These are phyloP conservation scores for Ostrea denselamellosa DNA, from an alignment of 1,140 invertebrate genomes.

Conservation along the genomic window DNA sequence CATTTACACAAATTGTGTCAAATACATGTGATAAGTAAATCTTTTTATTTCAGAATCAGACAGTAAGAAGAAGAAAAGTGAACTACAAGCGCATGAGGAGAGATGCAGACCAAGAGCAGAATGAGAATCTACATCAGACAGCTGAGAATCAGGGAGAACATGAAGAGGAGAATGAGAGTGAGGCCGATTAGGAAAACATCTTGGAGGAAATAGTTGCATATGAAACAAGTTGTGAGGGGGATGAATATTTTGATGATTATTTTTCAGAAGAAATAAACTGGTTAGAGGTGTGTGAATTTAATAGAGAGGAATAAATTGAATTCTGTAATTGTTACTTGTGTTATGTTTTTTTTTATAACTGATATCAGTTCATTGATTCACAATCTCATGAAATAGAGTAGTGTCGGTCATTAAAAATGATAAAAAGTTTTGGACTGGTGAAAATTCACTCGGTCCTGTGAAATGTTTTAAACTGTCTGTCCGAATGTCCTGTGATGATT, in stretches of 20 bases:
- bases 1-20: constrained; percentile 5
- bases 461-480: no score
- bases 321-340: no score
- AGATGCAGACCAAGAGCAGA: not conserved
- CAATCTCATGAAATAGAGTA: no score
- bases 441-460: no score
- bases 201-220: constrained; percentile 20
- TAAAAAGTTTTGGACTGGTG: no score
- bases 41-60: not conserved
- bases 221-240: constrained; percentile 10
- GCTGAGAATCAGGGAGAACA: not conserved
- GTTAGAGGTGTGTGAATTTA: no score
- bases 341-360: no score
- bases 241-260: constrained; percentile 21
- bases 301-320: no score
- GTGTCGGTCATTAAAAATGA: no score
- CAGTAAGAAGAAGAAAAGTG: not conserved
- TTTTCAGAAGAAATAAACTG: constrained; percentile 32
- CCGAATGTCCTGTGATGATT: not conserved
- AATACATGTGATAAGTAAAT: not conserved
- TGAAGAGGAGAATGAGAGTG: not conserved
- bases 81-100: not conserved
- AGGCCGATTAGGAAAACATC: not conserved
- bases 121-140: not conserved
- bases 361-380: no score